Percentiles rank a stretch among this genome's conserved stretches.
phyloP scores from a whole-genome alignment of 2,797 vertebrate genomes.

The Sebastes minor region DNA sequence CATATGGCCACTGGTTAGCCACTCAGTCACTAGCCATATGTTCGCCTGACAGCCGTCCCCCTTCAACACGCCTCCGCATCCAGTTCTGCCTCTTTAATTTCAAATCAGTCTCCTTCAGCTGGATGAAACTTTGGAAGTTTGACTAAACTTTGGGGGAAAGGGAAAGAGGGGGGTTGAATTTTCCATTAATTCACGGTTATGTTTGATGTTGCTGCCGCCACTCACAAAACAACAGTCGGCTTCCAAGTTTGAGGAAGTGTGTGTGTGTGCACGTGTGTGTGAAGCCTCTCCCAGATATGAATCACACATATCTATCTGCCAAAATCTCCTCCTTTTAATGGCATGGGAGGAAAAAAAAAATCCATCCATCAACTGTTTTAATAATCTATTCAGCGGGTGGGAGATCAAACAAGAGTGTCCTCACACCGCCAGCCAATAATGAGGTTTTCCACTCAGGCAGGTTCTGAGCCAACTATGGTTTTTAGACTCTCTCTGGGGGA shows the following conservation, averaged over 20 bases:
- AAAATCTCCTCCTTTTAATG: slow-evolving; percentile 68
- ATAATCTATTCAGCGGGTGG: slow-evolving; percentile 72
- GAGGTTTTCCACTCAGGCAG: slow-evolving; percentile 57
- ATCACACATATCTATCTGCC: slow-evolving; percentile 63
- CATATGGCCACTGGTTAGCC: slow-evolving; percentile 73
- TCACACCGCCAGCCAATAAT: slow-evolving; percentile 62
- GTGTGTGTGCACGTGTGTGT: slow-evolving; percentile 36
- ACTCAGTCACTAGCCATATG: slow-evolving; percentile 77
- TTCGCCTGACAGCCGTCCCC: slow-evolving; percentile 68
- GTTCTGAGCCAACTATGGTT: slow-evolving; percentile 55
- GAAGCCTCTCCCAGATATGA: slow-evolving; percentile 67
- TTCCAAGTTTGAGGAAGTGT: slow-evolving; percentile 57
- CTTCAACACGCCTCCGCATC: slow-evolving; percentile 61
- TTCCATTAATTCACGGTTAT: slow-evolving; percentile 55
- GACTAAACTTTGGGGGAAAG: slow-evolving; percentile 48
- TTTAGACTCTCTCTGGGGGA: slow-evolving; percentile 55
- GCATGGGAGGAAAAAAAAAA: slow-evolving; percentile 37
- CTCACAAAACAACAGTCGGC: slow-evolving; percentile 55
- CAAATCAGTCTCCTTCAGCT: slow-evolving; percentile 64
- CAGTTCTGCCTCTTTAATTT: slow-evolving; percentile 70
- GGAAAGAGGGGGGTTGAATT: neutral
- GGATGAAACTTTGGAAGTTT: slow-evolving; percentile 59
- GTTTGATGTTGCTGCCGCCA: slow-evolving; percentile 70
- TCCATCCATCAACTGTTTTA: slow-evolving; percentile 68
- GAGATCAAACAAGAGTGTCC: slow-evolving; percentile 77